These are phyloP conservation scores for Lutjanus campechanus DNA, from an alignment of 2,797 vertebrate species.

Conservation along the genomic window DNA sequence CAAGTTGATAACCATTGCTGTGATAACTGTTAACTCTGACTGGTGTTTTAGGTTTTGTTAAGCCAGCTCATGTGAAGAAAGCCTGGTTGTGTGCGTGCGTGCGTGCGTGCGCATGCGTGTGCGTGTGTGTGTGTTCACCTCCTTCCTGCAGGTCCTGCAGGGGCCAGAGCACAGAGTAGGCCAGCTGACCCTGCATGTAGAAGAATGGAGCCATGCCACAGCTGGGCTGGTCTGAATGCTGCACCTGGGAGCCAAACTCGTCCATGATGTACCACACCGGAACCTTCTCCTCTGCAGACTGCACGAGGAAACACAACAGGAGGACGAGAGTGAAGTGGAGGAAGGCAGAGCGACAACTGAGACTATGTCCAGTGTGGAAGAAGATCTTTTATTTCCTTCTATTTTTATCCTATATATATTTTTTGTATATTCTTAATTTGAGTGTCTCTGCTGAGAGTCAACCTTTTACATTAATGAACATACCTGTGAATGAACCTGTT, in stretches of 20 bases:
- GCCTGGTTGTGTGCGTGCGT: background rate
- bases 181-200: constrained; percentile 86
- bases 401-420: too few species aligned
- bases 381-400: too few species aligned
- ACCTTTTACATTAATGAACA: too few species aligned
- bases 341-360: background rate
- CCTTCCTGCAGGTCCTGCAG: constrained; percentile 90
- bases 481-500: too few species aligned
- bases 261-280: constrained; percentile 99
- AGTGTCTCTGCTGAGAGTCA: too few species aligned
- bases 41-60: too few species aligned
- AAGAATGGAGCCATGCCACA: constrained; percentile 92
- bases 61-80: too few species aligned
- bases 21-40: too few species aligned
- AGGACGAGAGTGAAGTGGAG: background rate
- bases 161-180: constrained; percentile 95
- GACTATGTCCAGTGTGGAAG: too few species aligned
- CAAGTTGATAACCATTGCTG: too few species aligned
- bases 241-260: constrained; percentile 94
- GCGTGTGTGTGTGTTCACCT: constrained; percentile 74
- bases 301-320: background rate
- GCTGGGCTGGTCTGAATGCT: constrained; percentile 90
- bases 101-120: background rate
- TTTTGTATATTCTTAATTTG: too few species aligned
- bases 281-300: constrained; percentile 94